Base-by-base conservation (phyloP, 2,888 invertebrate genomes). In the Ferdinandea cuprea region DNA sequence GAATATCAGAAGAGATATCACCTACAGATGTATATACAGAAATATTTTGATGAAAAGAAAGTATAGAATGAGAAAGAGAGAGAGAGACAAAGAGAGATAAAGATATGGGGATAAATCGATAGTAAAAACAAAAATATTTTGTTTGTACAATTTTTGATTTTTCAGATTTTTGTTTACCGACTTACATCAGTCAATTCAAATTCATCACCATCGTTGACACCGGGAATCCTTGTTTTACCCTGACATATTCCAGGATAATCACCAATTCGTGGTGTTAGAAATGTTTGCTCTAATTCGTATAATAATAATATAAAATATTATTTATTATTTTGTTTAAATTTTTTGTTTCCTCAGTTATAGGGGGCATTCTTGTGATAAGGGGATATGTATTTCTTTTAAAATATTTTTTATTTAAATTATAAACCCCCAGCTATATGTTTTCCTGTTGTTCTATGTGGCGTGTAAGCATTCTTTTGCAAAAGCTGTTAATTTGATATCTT, bases 171-270 rank as follows among this genome's bases (percentile, higher is more conserved):
- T 61, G n/a, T 63, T 85, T 86, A 86, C 87, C 87, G 88, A 95
- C 96, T 96, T 96, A 96, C 96, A 92, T 96, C 95, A 90, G 96
- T 96, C 89, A 94, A 92, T 91, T 94, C 94, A 94, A 97, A 96
- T 92, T 98, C 97, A 92, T 95, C 95, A 89, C 93, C 94, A 93
- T 99, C 98, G 94, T 98, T 97, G 92, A 99, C 95, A 91, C 96
- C 96, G 91, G 97, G 97, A 92, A 99, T 98, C 92, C 95, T 94
- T 90, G 95, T 96, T 93, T 96, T 97, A 92, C 98, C 98, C 93
- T 98, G 97, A 93, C 96, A 95, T 93, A 98, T 95, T 93, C 95
- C 96, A 92, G 94, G 94, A 94, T 97, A 98, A 92, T 95, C 95
- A 91, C 94, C 94, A 91, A 97, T 94, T 92, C 96, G 95, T 92